phyloP scores from a whole-genome alignment of 2,888 invertebrate species.

The Uloborus plumipes region DNA sequence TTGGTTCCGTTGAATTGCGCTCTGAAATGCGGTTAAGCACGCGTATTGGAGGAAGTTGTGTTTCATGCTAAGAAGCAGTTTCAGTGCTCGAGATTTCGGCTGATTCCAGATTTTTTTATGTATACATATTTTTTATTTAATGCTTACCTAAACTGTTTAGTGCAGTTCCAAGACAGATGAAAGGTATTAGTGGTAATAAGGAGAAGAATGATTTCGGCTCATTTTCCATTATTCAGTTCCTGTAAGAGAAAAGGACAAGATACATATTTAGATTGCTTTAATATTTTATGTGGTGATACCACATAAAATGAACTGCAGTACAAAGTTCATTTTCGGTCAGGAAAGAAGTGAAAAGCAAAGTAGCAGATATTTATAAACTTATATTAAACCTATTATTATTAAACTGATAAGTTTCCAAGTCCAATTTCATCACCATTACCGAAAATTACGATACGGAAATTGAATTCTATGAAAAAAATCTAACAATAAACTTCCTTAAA shows the following conservation, averaged over 20 bases:
- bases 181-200: constrained; percentile 41
- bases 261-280: too few relatives aligned
- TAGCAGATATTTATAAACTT: too few relatives aligned
- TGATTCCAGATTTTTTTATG: background rate
- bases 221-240: constrained; percentile 53
- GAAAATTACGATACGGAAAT: too few relatives aligned
- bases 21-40: constrained; percentile 23
- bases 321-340: too few relatives aligned
- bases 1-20: constrained; percentile 20
- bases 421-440: too few relatives aligned
- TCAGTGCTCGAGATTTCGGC: constrained; percentile 24
- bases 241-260: constrained; percentile 20
- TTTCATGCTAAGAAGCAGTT: constrained; percentile 57
- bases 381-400: too few relatives aligned
- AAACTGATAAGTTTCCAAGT: too few relatives aligned
- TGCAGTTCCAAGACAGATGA: constrained; percentile 32
- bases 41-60: constrained; percentile 15
- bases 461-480: too few relatives aligned
- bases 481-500: too few relatives aligned
- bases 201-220: constrained; percentile 43
- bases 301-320: too few relatives aligned
- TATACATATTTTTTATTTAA: constrained; percentile 13
- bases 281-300: too few relatives aligned
- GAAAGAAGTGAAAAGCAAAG: too few relatives aligned
- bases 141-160: constrained; percentile 55